Base-by-base conservation (phyloP, 1,140 invertebrate species). In the Samia ricini region DNA sequence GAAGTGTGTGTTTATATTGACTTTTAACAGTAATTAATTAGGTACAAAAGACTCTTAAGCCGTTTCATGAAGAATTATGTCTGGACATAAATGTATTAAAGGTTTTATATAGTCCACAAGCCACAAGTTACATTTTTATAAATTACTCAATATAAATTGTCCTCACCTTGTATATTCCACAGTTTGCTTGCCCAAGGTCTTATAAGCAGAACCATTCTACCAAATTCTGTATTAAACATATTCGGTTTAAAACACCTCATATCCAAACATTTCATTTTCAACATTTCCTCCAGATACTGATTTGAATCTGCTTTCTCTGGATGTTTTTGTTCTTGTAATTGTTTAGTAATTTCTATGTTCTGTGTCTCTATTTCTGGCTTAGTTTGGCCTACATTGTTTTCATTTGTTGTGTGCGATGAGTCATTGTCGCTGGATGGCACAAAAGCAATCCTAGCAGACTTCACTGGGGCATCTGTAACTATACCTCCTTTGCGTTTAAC, bases 401-500 rank as follows among this genome's bases (percentile, higher is more conserved):
- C 54, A 56, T 56, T 56, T 26, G 26, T 24, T 6, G 6, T 22
- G 2, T 12, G 29, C 7, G 18, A 15, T 29, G 33, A 42, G 8
- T 23, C 5, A 15, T 49, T 21, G 7, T 63, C 10, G 72, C 71
- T 71, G 77, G 79, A 26, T 57, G 67, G 72, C 56, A 89, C 73
- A 64, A 89, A 88, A 33, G 68, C 50, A 4, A 88, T 88, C 74
- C 72, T 84, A 10, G 59, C 33, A 7, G 70, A 64, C 68, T 88
- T 88, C 0, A 59, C 19, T 18, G 63, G 56, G 21, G 71, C 65
- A 0, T 78, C 68, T 60, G 63, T 65, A 0, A 88, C 52, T 1
- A 92, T 86, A 21, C 92, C 83, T 23, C 91, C 91, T 69, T 85
- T 68, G 10, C 93, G 88, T 91, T 90, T 91, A 2, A 81, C 71